Conservation (phyloP, 1,140 invertebrate species). For the Trichonephila inaurata region DNA sequence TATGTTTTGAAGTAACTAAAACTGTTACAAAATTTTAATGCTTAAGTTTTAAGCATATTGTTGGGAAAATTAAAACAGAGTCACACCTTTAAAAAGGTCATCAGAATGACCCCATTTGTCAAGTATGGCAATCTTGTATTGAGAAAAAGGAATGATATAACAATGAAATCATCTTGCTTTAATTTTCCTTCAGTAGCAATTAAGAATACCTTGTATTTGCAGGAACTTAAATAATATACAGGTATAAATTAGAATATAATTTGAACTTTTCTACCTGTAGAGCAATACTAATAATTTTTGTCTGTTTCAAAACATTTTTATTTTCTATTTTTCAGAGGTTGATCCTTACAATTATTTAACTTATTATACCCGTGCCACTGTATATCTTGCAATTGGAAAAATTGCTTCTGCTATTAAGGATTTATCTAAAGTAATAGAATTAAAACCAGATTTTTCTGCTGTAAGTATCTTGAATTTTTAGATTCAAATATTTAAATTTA, state of each 20-base stretch:
- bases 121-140: too few species aligned
- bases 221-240: not conserved
- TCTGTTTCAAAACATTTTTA: not conserved
- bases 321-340: conserved; percentile 87
- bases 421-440: conserved; percentile 93
- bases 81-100: too few species aligned
- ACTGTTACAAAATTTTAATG: too few species aligned
- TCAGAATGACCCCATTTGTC: too few species aligned
- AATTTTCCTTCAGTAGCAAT: too few species aligned
- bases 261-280: not conserved
- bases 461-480: conserved; percentile 81
- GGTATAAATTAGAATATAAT: not conserved
- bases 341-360: conserved; percentile 98
- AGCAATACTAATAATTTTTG: not conserved
- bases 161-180: too few species aligned
- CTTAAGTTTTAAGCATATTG: too few species aligned
- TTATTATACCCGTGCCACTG: conserved; percentile 96
- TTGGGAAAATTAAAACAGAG: too few species aligned
- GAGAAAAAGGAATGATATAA: too few species aligned
- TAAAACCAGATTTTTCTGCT: conserved; percentile 96
- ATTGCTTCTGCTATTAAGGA: conserved; percentile 96
- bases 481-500: not conserved
- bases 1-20: too few species aligned
- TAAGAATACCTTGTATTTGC: too few species aligned
- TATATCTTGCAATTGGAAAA: conserved; percentile 97